phyloP scores from a whole-genome alignment of 2,113 vertebrate species.

The Corythaeola cristata region DNA sequence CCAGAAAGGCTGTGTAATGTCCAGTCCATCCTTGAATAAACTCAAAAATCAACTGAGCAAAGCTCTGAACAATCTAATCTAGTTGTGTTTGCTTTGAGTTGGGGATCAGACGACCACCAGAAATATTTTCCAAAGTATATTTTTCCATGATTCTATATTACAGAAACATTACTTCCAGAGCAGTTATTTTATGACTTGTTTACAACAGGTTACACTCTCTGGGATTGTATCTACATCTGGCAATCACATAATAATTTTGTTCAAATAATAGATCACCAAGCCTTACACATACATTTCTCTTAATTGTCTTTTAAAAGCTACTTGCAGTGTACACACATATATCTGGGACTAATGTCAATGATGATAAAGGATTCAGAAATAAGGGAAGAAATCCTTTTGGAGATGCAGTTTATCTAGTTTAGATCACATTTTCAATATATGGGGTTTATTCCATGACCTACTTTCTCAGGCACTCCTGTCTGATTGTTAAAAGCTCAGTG shows the following conservation, averaged over 20 bases:
- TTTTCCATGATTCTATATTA: not conserved
- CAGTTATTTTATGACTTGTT: not conserved
- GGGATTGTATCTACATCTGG: not conserved
- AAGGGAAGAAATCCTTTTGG: not conserved
- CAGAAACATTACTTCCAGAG: not conserved
- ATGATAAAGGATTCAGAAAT: not conserved
- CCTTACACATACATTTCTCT: not conserved
- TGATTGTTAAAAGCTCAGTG: not conserved
- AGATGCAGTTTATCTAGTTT: not conserved
- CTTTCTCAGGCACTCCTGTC: not conserved
- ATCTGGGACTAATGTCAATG: not conserved
- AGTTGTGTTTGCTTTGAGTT: not conserved
- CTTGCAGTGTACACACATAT: not conserved
- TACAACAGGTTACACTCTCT: not conserved
- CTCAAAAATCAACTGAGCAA: not conserved
- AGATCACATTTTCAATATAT: not conserved
- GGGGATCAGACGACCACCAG: accelerated
- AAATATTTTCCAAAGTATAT: not conserved
- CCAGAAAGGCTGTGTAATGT: not conserved
- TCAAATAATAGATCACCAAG: not conserved
- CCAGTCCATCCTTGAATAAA: not conserved
- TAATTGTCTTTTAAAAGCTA: not conserved
- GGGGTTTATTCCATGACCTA: not conserved
- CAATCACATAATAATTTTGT: not conserved
- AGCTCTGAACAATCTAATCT: not conserved